Evolutionary conservation across 2,113 vertebrate genomes (phyloP), one percentile per base, ranked within the genome.

Genomic region (Noctilio leporinus): DNA sequence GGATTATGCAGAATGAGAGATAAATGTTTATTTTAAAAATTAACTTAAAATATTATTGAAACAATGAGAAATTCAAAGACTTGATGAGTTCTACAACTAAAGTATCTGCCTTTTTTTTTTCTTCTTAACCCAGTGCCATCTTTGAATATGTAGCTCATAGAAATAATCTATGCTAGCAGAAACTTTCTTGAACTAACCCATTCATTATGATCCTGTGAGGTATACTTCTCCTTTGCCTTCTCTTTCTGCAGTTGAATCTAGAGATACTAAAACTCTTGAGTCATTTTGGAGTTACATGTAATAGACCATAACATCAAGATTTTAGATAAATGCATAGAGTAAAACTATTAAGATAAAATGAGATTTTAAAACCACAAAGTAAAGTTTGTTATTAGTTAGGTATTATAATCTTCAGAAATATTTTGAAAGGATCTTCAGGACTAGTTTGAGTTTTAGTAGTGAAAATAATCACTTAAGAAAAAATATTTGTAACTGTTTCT

Each of bases 401-500:
- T 77, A 73, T 64, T 96, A 28, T 62, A 45, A 81, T 69, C 15
- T 95, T 94, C 35, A 84, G 49, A 87, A 70, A n/a, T 45, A 43
- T 28, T 86, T 70, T 84, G 19, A 53, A 92, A 93, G 38, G 24
- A 83, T 67, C 64, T 84, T 95, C 40, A 16, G 17, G 96, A 3
- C 28, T 96, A 40, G 2, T 96, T 10, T 70, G 70, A 72, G 45
- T 69, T 93, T 51, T 14, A 87, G 26, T 89, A 89, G 75, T 62
- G 72, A 45, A 84, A 84, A 51, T 69, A 73, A 10, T 84, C 90
- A 64, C 47, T 26, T 53, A 69, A 28, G 70, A 76, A 77, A 57
- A 92, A 53, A 40, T 72, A 96, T 93, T 75, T 76, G 4, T 98
- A 98, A 98, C 75, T 55, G 4, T 89, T 45, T 96, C 35, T 73